Percentiles rank a stretch among this genome's conserved stretches.
Evolutionary conservation across 2,113 vertebrate genomes (phyloP).

Genomic region (Plecturocebus donacophilus): DNA sequence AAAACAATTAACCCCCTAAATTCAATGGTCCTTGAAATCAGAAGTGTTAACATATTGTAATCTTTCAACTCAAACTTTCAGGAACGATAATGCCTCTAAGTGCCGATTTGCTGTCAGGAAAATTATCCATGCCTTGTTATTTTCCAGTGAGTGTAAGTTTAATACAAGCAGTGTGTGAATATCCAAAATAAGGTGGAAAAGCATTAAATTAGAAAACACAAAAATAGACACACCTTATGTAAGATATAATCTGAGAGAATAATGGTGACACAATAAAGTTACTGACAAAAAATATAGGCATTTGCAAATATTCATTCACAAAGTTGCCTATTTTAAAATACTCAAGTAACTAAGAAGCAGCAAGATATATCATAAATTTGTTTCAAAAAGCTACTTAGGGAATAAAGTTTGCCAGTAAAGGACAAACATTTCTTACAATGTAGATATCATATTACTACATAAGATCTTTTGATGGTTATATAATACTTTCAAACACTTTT

Average conservation of each 20-base stretch:
- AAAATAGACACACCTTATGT: neutral
- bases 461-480: constrained; percentile 39
- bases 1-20: constrained; percentile 32
- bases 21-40: constrained; percentile 3
- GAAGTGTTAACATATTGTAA: neutral
- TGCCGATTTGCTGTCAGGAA: constrained; percentile 33
- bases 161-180: neutral
- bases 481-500: neutral
- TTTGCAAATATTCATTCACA: constrained; percentile 13
- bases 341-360: constrained; percentile 40
- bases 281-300: neutral
- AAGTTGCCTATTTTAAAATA: constrained; percentile 43
- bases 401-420: neutral
- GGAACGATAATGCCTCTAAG: neutral
- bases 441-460: neutral
- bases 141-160: neutral
- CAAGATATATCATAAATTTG: neutral
- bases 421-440: neutral
- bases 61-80: constrained; percentile 3
- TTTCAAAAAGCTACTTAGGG: neutral
- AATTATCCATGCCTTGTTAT: constrained; percentile 8
- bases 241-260: constrained; percentile 40
- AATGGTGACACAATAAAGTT: neutral
- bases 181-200: constrained; percentile 17
- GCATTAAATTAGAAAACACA: constrained; percentile 30